phyloP scores from a whole-genome alignment of 2,797 vertebrate genomes.

The Octomys mimax region DNA sequence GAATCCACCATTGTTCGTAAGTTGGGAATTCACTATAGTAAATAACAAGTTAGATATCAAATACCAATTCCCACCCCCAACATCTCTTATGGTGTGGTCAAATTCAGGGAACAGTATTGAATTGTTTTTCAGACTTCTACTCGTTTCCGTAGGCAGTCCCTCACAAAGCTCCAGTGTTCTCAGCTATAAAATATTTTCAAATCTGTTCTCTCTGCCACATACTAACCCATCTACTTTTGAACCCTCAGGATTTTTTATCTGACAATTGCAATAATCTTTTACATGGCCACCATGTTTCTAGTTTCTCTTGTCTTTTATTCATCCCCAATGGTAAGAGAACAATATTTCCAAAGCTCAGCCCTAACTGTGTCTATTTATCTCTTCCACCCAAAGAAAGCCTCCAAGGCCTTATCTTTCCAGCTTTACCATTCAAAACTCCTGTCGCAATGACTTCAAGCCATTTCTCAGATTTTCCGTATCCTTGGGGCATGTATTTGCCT shows the following conservation, averaged over 20 bases:
- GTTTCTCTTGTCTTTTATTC: background rate
- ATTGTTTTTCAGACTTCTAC: background rate
- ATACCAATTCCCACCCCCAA: background rate
- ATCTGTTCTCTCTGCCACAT: background rate
- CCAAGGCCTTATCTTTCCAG: background rate
- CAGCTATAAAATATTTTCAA: background rate
- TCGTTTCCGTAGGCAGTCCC: background rate
- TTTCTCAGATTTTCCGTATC: background rate
- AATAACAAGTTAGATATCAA: background rate
- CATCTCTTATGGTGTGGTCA: background rate
- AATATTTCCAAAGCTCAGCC: background rate
- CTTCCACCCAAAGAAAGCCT: background rate
- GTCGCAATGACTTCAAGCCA: background rate
- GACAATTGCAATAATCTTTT: background rate
- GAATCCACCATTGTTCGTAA: background rate
- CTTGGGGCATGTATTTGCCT: background rate
- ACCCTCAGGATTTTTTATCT: background rate
- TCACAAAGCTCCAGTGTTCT: conserved; percentile 9
- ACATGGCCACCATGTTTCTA: background rate
- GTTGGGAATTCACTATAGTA: background rate
- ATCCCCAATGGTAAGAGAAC: background rate
- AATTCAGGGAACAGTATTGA: background rate
- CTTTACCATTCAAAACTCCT: background rate
- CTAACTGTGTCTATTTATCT: background rate
- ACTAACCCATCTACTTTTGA: background rate